Conservation (phyloP, 2,797 vertebrate genomes). For the Eremophila alpestris region DNA sequence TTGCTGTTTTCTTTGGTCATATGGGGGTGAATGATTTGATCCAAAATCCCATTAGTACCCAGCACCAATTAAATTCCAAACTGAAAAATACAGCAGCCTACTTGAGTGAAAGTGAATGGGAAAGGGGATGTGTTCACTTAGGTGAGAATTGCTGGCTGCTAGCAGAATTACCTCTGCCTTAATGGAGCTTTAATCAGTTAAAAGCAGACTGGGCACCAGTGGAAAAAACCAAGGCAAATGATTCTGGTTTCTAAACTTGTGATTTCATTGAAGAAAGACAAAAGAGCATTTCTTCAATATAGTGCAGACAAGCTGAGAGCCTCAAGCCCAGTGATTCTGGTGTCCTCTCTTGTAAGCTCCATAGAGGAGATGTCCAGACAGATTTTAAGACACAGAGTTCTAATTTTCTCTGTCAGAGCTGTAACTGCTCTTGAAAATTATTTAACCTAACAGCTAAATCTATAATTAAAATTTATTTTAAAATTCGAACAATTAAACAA, state of each 20-base stretch:
- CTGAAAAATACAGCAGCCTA: background rate
- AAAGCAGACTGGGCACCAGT: background rate
- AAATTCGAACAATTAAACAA: background rate
- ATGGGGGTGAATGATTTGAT: background rate
- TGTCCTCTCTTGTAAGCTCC: background rate
- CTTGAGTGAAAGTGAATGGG: background rate
- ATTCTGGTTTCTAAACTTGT: constrained; percentile 26
- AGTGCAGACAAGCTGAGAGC: background rate
- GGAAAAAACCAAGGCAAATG: background rate
- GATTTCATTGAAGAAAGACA: constrained; percentile 32
- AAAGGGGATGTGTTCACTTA: background rate
- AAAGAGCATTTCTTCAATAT: background rate
- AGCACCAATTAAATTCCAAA: background rate
- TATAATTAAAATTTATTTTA: background rate
- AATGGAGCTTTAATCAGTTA: constrained; percentile 32
- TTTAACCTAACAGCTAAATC: background rate
- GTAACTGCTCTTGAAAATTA: background rate
- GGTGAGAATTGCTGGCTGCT: background rate
- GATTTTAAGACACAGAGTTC: background rate
- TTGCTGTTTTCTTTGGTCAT: background rate
- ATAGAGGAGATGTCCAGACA: background rate
- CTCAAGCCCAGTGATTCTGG: background rate
- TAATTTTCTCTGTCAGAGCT: background rate
- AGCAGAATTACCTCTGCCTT: background rate
- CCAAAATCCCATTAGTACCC: background rate